Evolutionary conservation across 1,140 invertebrate genomes (phyloP).

Genomic region (Rhyacophila brunnea): DNA sequence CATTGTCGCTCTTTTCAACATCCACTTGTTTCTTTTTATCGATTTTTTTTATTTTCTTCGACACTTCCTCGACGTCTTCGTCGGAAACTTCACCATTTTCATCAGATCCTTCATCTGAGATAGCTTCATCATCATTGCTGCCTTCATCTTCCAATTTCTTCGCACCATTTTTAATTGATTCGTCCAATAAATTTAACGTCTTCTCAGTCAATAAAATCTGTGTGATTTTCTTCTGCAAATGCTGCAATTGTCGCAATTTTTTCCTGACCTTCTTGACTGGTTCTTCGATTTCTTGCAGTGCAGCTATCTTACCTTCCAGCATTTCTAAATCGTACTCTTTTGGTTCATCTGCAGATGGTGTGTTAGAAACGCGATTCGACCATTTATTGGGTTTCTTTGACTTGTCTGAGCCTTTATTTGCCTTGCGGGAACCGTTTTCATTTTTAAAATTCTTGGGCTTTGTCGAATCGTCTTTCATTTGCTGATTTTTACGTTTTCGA

Average conservation of each 20-base stretch:
- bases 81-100: conserved; percentile 7
- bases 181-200: conserved; percentile 9
- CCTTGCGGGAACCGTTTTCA: not conserved
- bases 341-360: not conserved
- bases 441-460: not conserved
- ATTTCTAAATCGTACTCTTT: conserved; percentile 17
- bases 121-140: conserved; percentile 24
- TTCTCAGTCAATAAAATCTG: conserved; percentile 22
- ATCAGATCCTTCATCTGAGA: conserved; percentile 20
- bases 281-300: conserved; percentile 23
- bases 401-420: conserved; percentile 2
- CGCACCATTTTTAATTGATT: conserved; percentile 6
- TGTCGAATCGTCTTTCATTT: too few species aligned
- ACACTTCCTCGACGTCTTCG: conserved; percentile 8
- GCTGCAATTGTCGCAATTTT: conserved; percentile 34
- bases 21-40: conserved; percentile 16
- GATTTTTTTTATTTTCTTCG: conserved; percentile 9
- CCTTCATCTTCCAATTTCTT: conserved; percentile 19
- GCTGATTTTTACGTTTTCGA: too few species aligned
- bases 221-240: conserved; percentile 21
- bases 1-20: not conserved
- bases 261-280: conserved; percentile 32
- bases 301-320: conserved; percentile 16
- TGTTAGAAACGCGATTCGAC: not conserved
- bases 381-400: conserved; percentile 12